Evolutionary conservation across 2,797 vertebrate genomes (phyloP).

Genomic region (Acropternis orthonyx): DNA sequence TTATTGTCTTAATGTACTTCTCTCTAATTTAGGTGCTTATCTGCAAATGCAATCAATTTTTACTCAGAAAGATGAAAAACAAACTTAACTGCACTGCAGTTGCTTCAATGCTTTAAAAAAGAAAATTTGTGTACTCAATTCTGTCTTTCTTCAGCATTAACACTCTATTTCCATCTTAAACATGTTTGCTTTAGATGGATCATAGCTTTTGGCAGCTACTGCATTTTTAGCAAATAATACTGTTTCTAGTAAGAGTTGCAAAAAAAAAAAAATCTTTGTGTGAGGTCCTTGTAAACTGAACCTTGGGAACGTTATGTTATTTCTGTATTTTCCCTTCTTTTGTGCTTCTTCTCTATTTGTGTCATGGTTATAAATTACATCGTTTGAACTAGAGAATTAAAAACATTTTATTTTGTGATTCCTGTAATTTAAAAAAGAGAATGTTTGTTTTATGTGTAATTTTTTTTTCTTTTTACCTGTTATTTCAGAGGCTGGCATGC

Average conservation of each 20-base stretch:
- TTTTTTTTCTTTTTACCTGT: slow-evolving; percentile 73
- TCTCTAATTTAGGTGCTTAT: slow-evolving; percentile 57
- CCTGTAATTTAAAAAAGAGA: slow-evolving; percentile 54
- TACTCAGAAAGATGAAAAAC: slow-evolving; percentile 41
- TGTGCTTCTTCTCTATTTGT: slow-evolving; percentile 77
- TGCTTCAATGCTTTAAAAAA: slow-evolving; percentile 61
- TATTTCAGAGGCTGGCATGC: slow-evolving; percentile 75
- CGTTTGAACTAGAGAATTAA: slow-evolving; percentile 77
- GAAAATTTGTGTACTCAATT: slow-evolving; percentile 72
- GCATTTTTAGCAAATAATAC: slow-evolving; percentile 85
- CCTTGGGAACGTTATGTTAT: slow-evolving; percentile 83
- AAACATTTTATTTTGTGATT: slow-evolving; percentile 76
- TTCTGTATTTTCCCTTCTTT: slow-evolving; percentile 70
- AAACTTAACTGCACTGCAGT: slow-evolving; percentile 41
- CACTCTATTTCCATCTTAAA: slow-evolving; percentile 81
- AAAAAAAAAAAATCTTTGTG: slow-evolving; percentile 79
- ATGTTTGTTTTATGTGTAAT: not conserved
- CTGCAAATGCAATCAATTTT: slow-evolving; percentile 50
- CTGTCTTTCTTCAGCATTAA: slow-evolving; percentile 75
- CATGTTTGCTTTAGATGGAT: slow-evolving; percentile 82
- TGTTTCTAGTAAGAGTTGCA: slow-evolving; percentile 84
- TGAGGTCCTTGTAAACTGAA: slow-evolving; percentile 88
- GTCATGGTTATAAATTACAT: slow-evolving; percentile 82
- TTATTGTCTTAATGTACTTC: slow-evolving; percentile 81
- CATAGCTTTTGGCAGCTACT: slow-evolving; percentile 83